Conservation (phyloP, 2,888 invertebrate genomes). For the Drosophila austrosaltans region DNA sequence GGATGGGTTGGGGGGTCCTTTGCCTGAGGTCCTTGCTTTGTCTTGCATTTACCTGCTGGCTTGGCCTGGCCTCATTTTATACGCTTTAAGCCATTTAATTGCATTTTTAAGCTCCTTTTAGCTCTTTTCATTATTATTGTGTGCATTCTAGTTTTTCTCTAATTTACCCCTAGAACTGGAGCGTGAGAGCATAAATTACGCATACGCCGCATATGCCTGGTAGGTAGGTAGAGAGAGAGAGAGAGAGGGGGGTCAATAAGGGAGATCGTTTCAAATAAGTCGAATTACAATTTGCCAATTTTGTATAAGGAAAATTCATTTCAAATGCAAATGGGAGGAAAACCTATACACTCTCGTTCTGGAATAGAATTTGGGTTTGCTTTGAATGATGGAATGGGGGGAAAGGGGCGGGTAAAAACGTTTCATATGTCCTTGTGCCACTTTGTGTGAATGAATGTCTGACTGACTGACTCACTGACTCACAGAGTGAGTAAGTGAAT, state of each 20-base stretch:
- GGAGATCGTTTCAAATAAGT: conserved; percentile 3
- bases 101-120: conserved; percentile 47
- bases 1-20: not conserved
- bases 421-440: conserved; percentile 64
- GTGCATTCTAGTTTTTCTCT: conserved; percentile 36
- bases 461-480: conserved; percentile 20
- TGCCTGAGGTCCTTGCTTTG: conserved; percentile 18
- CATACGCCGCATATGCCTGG: conserved; percentile 36
- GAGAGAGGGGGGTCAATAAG: not conserved
- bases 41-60: conserved; percentile 23
- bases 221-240: not conserved
- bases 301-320: conserved; percentile 63
- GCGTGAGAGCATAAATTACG: conserved; percentile 47
- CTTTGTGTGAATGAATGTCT: conserved; percentile 41
- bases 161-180: conserved; percentile 31
- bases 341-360: not conserved
- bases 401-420: no score
- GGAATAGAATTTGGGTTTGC: not conserved
- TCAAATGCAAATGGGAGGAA: conserved; percentile 53
- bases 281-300: conserved; percentile 60
- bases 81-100: conserved; percentile 69
- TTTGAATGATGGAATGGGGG: no score
- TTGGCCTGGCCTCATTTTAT: conserved; percentile 43
- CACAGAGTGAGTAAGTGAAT: conserved; percentile 13
- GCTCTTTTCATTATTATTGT: conserved; percentile 32